phyloP scores from a whole-genome alignment of 2,113 vertebrate genomes.

The Mesembrinibis cayennensis region DNA sequence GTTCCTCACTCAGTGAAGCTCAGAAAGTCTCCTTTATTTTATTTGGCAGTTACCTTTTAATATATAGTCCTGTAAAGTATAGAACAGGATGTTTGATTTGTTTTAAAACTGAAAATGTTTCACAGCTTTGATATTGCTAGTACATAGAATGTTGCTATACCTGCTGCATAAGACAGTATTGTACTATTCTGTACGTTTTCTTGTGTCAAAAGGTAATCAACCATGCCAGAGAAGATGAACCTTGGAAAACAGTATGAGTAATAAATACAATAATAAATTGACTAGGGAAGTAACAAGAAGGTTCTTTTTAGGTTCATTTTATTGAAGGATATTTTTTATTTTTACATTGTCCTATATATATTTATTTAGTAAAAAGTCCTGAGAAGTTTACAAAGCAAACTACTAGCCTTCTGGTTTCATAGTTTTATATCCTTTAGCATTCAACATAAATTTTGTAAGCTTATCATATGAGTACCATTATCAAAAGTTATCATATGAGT shows the following conservation, averaged over 20 bases:
- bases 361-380: neutral
- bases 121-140: neutral
- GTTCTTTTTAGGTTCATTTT: neutral
- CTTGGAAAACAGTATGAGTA: neutral
- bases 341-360: neutral
- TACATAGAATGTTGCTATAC: neutral
- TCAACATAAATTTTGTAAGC: neutral
- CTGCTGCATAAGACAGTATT: neutral
- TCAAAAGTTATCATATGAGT: neutral
- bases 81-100: neutral
- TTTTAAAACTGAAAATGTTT: neutral
- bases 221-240: neutral
- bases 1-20: neutral
- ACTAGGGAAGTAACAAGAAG: neutral
- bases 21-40: neutral
- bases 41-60: neutral
- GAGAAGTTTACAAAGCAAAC: neutral
- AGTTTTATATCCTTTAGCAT: neutral
- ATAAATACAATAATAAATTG: neutral
- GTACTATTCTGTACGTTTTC: neutral
- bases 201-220: neutral
- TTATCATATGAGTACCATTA: neutral
- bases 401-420: neutral
- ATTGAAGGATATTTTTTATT: neutral
- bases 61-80: neutral